These are phyloP conservation scores for Xestoiulus laeticollis DNA, from an alignment of 2,888 invertebrate genomes.

Conservation along the genomic window DNA sequence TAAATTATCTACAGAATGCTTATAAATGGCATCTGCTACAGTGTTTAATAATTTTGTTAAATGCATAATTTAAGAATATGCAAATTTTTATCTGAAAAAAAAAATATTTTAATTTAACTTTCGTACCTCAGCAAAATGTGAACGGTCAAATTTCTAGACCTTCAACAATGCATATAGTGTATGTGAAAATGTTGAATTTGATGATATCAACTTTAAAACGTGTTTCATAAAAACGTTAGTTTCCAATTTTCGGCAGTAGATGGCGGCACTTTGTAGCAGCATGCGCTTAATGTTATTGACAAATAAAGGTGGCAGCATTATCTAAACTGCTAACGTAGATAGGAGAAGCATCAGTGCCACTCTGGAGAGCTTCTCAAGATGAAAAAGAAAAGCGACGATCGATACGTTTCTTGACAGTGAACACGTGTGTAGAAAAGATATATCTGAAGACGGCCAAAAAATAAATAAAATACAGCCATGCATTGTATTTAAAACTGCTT, in stretches of 20 bases:
- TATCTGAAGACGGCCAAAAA: not conserved
- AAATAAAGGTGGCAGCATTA: conserved; percentile 26
- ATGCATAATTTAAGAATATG: too few relatives aligned
- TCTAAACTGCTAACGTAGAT: conserved; percentile 19
- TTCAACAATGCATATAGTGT: too few relatives aligned
- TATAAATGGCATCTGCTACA: too few relatives aligned
- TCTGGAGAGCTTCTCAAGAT: not conserved
- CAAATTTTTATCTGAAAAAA: too few relatives aligned
- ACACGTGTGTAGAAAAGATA: not conserved
- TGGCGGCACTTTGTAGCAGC: not conserved
- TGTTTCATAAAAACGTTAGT: not conserved
- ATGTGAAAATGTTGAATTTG: too few relatives aligned
- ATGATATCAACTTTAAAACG: not conserved
- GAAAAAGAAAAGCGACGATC: conserved; percentile 4
- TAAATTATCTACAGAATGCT: too few relatives aligned
- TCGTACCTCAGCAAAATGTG: too few relatives aligned
- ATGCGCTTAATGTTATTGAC: conserved; percentile 7
- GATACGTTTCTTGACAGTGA: not conserved
- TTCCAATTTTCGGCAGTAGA: not conserved
- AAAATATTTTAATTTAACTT: too few relatives aligned
- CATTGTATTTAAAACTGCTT: too few relatives aligned
- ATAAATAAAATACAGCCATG: not conserved
- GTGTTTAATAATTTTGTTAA: too few relatives aligned
- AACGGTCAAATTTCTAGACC: too few relatives aligned
- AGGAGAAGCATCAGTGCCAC: conserved; percentile 11